phyloP scores from a whole-genome alignment of 2,113 vertebrate species.

The Centropus bengalensis region DNA sequence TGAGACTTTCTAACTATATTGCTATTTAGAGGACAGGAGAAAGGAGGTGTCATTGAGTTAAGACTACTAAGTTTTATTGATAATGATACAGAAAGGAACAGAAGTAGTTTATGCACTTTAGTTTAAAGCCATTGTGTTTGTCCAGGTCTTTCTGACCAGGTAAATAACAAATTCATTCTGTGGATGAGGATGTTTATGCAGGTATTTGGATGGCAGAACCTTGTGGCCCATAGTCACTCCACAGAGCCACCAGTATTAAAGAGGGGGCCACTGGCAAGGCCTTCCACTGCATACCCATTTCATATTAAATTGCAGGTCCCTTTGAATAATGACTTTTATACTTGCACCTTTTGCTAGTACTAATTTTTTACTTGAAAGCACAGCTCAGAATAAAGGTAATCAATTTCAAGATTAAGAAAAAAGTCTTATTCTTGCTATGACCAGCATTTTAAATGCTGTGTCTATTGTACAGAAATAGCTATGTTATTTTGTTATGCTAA shows the following conservation, averaged over 20 bases:
- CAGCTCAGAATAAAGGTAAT: neutral
- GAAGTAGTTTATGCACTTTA: neutral
- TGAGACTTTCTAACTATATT: neutral
- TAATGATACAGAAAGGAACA: neutral
- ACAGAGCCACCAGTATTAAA: neutral
- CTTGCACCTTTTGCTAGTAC: neutral
- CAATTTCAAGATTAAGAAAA: neutral
- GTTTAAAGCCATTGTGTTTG: neutral
- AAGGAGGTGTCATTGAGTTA: neutral
- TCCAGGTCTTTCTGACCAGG: neutral
- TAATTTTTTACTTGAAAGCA: neutral
- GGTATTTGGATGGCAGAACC: neutral
- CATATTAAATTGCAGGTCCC: neutral
- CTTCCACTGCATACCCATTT: neutral
- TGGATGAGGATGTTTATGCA: neutral
- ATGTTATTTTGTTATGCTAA: neutral
- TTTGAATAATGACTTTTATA: neutral
- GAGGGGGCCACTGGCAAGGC: neutral
- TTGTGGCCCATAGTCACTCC: neutral
- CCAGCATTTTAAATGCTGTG: neutral
- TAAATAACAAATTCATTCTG: neutral
- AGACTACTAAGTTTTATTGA: neutral
- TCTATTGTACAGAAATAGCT: neutral
- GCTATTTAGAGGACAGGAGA: neutral
- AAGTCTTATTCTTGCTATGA: accelerated